Evolutionary conservation across 2,888 invertebrate genomes (phyloP).

Genomic region (Venusia cambrica): DNA sequence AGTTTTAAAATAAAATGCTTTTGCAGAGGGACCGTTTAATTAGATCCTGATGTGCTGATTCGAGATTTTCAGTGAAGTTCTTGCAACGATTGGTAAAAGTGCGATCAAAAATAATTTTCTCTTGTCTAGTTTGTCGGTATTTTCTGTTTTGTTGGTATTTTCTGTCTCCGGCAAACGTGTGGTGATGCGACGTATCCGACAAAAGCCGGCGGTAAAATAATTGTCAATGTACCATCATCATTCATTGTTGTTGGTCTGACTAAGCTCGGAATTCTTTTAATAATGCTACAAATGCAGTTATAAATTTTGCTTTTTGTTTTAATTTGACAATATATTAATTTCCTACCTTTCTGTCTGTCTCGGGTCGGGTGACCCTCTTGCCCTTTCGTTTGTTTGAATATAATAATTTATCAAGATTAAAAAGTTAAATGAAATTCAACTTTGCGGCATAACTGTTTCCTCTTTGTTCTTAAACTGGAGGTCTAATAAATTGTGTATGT

Average conservation of each 20-base stretch:
- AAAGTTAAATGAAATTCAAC: slow-evolving; percentile 49
- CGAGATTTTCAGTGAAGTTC: background rate
- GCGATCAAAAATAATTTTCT: too few species aligned
- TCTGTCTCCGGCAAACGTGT: too few species aligned
- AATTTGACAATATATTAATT: slow-evolving; percentile 53
- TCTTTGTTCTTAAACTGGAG: slow-evolving; percentile 32
- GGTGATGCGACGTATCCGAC: too few species aligned
- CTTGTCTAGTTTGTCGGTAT: too few species aligned
- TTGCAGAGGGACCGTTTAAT: slow-evolving; percentile 20
- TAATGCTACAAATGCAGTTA: too few species aligned
- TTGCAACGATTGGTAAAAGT: background rate
- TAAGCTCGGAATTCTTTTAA: too few species aligned
- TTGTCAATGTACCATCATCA: too few species aligned
- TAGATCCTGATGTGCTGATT: slow-evolving; percentile 4
- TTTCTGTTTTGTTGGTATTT: too few species aligned
- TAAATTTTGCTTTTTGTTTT: slow-evolving; percentile 44
- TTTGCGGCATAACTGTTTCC: slow-evolving; percentile 36
- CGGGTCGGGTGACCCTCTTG: slow-evolving; percentile 33
- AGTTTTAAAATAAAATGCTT: slow-evolving; percentile 29
- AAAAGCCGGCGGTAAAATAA: too few species aligned
- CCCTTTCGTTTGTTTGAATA: slow-evolving; percentile 42
- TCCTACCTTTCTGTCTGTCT: slow-evolving; percentile 43
- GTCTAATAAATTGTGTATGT: slow-evolving; percentile 23
- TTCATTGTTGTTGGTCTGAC: too few species aligned
- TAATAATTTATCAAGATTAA: slow-evolving; percentile 54